A percentile compares a stretch with the other conserved stretches of the same genome.
Conservation (phyloP, 2,888 invertebrate species). For the Leptopilina drosophilae region DNA sequence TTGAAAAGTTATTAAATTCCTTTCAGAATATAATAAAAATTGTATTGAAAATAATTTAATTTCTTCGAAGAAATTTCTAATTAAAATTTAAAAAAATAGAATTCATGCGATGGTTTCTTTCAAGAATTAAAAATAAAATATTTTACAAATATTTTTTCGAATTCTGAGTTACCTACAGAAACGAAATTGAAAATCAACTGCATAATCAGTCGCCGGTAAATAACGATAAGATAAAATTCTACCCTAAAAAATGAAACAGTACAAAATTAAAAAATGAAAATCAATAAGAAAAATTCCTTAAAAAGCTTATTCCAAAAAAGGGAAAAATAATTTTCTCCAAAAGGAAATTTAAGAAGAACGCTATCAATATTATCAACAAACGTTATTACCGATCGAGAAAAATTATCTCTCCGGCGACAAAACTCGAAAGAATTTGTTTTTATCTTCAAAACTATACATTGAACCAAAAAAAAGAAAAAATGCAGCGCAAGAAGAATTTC, state of each 20-base stretch:
- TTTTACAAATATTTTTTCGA: background rate
- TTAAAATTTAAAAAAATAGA: too few relatives aligned
- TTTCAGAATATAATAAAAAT: too few relatives aligned
- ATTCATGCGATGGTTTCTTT: too few relatives aligned
- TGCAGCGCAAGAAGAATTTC: background rate
- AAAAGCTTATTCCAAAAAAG: background rate
- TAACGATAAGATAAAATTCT: constrained; percentile 3
- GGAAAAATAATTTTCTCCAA: background rate
- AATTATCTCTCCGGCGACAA: background rate
- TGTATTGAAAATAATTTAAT: too few relatives aligned
- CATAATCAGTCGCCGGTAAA: background rate
- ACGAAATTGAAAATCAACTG: background rate
- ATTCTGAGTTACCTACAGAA: background rate
- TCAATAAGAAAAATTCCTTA: too few relatives aligned
- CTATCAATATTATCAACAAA: background rate
- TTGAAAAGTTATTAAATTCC: too few relatives aligned
- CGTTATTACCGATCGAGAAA: background rate
- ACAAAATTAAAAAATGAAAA: background rate
- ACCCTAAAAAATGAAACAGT: background rate
- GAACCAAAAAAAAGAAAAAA: background rate
- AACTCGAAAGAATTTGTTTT: constrained; percentile 26
- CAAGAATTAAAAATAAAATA: too few relatives aligned
- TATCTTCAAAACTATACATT: constrained; percentile 23
- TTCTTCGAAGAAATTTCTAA: too few relatives aligned
- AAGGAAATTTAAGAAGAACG: background rate